A percentile compares a stretch with the other conserved stretches of the same genome.
These are phyloP conservation scores for Nymphalis polychloros DNA, from an alignment of 2,888 invertebrate genomes.

Conservation along the genomic window DNA sequence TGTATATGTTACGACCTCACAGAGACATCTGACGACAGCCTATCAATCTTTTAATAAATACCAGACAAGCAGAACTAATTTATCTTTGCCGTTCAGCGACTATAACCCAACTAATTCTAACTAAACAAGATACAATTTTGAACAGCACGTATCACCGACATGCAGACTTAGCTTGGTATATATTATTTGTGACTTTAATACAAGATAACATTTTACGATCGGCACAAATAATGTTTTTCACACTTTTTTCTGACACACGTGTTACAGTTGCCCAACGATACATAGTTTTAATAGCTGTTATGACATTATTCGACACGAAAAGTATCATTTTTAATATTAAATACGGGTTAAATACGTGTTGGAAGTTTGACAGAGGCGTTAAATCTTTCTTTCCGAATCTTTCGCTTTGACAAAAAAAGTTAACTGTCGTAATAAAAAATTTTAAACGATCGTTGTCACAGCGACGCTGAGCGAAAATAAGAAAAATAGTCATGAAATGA, in stretches of 20 bases:
- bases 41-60: slow-evolving; percentile 79
- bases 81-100: slow-evolving; percentile 31
- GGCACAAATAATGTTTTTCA: slow-evolving; percentile 69
- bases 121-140: slow-evolving; percentile 36
- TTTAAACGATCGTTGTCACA: slow-evolving; percentile 72
- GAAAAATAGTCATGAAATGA: slow-evolving; percentile 52
- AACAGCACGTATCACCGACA: slow-evolving; percentile 15
- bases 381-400: slow-evolving; percentile 61
- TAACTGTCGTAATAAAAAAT: slow-evolving; percentile 66
- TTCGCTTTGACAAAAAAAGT: slow-evolving; percentile 75
- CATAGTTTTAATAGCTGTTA: slow-evolving; percentile 63
- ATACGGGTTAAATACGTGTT: slow-evolving; percentile 47
- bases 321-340: slow-evolving; percentile 69
- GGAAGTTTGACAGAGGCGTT: slow-evolving; percentile 56
- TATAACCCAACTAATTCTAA: slow-evolving; percentile 19
- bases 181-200: slow-evolving; percentile 67
- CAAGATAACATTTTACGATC: slow-evolving; percentile 69
- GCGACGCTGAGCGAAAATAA: slow-evolving; percentile 55
- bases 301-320: slow-evolving; percentile 68
- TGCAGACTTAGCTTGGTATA: slow-evolving; percentile 42
- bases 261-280: slow-evolving; percentile 52
- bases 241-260: slow-evolving; percentile 66
- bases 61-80: slow-evolving; percentile 48
- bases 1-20: slow-evolving; percentile 66
- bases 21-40: slow-evolving; percentile 75